A percentile compares a stretch with the other conserved stretches of the same genome.
Evolutionary conservation across 2,113 vertebrate genomes (phyloP).

Genomic region (Polypterus senegalus): DNA sequence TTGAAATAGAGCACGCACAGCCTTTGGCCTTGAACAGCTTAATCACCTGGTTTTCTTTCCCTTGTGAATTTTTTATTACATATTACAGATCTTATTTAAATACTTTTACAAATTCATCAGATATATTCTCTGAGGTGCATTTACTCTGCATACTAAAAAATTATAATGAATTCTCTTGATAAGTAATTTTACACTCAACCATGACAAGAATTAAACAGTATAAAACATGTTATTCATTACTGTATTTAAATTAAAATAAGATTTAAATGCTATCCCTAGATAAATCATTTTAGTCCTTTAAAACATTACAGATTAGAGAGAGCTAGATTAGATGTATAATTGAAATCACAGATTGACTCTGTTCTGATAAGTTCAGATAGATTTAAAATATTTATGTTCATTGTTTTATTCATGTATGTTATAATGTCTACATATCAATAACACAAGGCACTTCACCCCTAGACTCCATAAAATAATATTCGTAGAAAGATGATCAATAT

Average conservation of each 20-base stretch:
- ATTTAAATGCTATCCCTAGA: constrained; percentile 11
- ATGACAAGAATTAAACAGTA: constrained; percentile 53
- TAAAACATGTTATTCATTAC: constrained; percentile 48
- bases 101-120: constrained; percentile 46
- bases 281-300: neutral
- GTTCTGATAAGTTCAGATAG: too few relatives aligned
- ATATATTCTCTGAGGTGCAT: constrained; percentile 48
- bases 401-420: too few relatives aligned
- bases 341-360: too few relatives aligned
- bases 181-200: constrained; percentile 42
- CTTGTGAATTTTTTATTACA: constrained; percentile 45
- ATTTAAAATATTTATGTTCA: too few relatives aligned
- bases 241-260: constrained; percentile 46
- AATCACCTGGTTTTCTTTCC: constrained; percentile 40
- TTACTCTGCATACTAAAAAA: constrained; percentile 50
- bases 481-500: too few relatives aligned
- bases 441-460: too few relatives aligned
- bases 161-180: constrained; percentile 51
- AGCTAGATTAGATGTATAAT: too few relatives aligned
- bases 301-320: too few relatives aligned
- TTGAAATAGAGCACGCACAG: constrained; percentile 28
- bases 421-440: too few relatives aligned
- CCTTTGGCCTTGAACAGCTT: constrained; percentile 39
- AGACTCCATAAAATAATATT: too few relatives aligned
- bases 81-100: constrained; percentile 57